phyloP scores from a whole-genome alignment of 2,113 vertebrate genomes.

The Psephotus haematonotus region DNA sequence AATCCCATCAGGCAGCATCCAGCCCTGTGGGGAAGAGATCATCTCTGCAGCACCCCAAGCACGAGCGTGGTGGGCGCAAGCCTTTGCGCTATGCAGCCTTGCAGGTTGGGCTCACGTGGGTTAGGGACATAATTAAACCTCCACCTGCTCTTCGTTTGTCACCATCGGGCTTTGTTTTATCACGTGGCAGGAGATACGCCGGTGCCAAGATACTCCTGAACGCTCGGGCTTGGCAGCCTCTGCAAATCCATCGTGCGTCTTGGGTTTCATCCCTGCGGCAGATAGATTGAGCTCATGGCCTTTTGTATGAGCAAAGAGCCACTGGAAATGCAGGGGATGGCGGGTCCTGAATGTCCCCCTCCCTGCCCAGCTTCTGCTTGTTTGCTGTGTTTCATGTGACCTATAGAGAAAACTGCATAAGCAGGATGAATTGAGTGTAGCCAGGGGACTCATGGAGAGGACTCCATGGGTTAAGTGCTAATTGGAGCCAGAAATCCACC shows the following conservation, averaged over 20 bases:
- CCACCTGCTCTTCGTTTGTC: constrained; percentile 58
- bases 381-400: neutral
- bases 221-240: neutral
- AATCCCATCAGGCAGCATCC: neutral
- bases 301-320: neutral
- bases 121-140: constrained; percentile 21
- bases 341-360: neutral
- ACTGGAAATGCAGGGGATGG: neutral
- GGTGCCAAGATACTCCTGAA: neutral
- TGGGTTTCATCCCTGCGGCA: constrained; percentile 12
- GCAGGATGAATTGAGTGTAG: neutral
- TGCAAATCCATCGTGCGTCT: neutral
- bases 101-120: neutral
- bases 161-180: neutral
- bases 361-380: neutral
- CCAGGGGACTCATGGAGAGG: neutral
- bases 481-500: neutral
- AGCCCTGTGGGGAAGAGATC: neutral
- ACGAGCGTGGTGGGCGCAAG: neutral
- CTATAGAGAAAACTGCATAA: neutral
- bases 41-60: neutral
- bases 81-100: neutral
- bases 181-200: neutral
- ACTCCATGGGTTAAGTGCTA: neutral
- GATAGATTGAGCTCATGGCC: neutral